A percentile compares a stretch with the other conserved stretches of the same genome.
These are phyloP conservation scores for Colossoma macropomum DNA, from an alignment of 2,113 vertebrate genomes.

Conservation along the genomic window DNA sequence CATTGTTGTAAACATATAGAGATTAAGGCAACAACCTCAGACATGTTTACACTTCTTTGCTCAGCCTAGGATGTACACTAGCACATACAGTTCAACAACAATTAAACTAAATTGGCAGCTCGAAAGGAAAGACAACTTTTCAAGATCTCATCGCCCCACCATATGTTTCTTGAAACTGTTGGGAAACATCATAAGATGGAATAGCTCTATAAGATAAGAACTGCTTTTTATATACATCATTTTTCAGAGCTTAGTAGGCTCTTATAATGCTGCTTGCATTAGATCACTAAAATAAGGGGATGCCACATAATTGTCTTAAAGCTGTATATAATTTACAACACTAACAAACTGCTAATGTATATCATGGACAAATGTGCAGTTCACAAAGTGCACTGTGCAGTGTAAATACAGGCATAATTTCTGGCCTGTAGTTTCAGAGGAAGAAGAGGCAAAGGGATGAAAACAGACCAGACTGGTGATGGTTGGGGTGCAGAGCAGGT, in stretches of 20 bases:
- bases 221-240: background rate
- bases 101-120: background rate
- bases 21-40: background rate
- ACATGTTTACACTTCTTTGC: constrained; percentile 2
- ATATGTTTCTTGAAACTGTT: background rate
- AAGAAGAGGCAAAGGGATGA: background rate
- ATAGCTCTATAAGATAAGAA: no score
- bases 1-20: background rate
- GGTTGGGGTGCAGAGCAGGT: background rate
- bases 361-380: background rate
- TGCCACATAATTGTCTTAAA: background rate
- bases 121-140: background rate
- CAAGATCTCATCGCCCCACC: background rate
- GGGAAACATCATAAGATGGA: background rate
- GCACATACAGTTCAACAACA: background rate
- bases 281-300: background rate
- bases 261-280: background rate
- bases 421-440: background rate
- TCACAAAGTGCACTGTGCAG: background rate
- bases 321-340: background rate
- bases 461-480: background rate
- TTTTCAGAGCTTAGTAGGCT: background rate
- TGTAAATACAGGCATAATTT: background rate
- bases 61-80: background rate
- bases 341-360: constrained; percentile 1